A percentile compares a stretch with the other conserved stretches of the same genome.
Evolutionary conservation across 2,797 vertebrate genomes (phyloP).

Genomic region (Oryzias dopingdopingensis): DNA sequence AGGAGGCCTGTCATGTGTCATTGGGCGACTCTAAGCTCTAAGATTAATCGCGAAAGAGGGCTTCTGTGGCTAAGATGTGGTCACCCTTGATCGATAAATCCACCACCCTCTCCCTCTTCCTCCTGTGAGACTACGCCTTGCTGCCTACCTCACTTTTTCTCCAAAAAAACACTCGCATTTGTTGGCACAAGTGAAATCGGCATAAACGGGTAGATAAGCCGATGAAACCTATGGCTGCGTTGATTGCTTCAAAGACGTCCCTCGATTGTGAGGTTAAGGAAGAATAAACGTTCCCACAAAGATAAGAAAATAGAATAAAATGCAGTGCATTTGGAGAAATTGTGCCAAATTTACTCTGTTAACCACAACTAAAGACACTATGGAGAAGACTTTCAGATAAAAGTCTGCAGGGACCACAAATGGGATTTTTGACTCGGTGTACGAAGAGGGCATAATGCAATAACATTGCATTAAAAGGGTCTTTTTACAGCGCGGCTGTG

Average conservation of each 20-base stretch:
- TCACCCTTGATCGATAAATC: constrained; percentile 80
- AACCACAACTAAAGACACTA: constrained; percentile 34
- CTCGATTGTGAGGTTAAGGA: constrained; percentile 38
- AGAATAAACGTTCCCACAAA: constrained; percentile 32
- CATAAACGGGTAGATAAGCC: constrained; percentile 73
- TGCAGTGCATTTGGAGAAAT: constrained; percentile 33
- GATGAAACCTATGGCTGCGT: constrained; percentile 71
- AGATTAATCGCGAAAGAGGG: constrained; percentile 82
- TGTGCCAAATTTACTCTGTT: constrained; percentile 31
- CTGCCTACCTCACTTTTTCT: constrained; percentile 33
- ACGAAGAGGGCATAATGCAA: constrained; percentile 75
- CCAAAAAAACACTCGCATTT: constrained; percentile 39
- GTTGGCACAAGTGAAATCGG: constrained; percentile 62
- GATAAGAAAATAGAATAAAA: constrained; percentile 53
- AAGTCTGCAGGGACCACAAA: constrained; percentile 70
- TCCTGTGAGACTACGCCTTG: constrained; percentile 43
- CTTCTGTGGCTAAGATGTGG: constrained; percentile 79
- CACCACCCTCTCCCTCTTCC: constrained; percentile 40
- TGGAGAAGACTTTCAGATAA: constrained; percentile 61
- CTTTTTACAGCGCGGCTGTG: constrained; percentile 63
- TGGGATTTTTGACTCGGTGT: constrained; percentile 72
- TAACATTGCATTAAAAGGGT: constrained; percentile 75
- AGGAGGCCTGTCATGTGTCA: constrained; percentile 82
- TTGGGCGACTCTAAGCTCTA: constrained; percentile 74
- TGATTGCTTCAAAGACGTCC: constrained; percentile 39